phyloP scores from a whole-genome alignment of 2,113 vertebrate species.

The Penelope pileata region DNA sequence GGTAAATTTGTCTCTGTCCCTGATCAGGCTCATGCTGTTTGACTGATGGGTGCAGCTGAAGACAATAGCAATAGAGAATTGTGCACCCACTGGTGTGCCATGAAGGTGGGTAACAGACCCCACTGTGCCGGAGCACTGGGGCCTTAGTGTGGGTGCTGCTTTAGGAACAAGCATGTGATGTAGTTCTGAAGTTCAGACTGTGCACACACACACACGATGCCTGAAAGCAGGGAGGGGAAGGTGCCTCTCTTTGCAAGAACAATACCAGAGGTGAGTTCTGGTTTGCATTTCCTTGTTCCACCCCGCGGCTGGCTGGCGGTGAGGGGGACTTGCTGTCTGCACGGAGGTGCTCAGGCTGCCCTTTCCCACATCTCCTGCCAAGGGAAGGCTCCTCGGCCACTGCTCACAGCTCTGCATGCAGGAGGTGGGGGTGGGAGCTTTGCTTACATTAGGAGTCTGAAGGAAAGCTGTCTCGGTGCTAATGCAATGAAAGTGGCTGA shows the following conservation, averaged over 20 bases:
- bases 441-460: background rate
- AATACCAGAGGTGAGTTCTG: background rate
- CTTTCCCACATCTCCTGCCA: background rate
- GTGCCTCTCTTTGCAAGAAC: background rate
- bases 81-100: background rate
- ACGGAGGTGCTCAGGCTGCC: background rate
- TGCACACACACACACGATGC: background rate
- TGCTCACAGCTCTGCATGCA: background rate
- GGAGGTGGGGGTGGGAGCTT: background rate
- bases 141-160: background rate
- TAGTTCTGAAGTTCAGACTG: background rate
- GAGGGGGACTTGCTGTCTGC: background rate
- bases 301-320: background rate
- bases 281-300: background rate
- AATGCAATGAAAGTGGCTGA: conserved; percentile 1
- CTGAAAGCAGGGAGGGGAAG: background rate
- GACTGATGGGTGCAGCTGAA: background rate
- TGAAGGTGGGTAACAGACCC: background rate
- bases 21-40: background rate
- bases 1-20: background rate
- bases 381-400: background rate
- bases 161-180: background rate
- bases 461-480: conserved; percentile 17
- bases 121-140: background rate
- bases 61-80: background rate